These are phyloP conservation scores for Ferrisia virgata DNA, from an alignment of 2,888 invertebrate genomes.

Conservation along the genomic window DNA sequence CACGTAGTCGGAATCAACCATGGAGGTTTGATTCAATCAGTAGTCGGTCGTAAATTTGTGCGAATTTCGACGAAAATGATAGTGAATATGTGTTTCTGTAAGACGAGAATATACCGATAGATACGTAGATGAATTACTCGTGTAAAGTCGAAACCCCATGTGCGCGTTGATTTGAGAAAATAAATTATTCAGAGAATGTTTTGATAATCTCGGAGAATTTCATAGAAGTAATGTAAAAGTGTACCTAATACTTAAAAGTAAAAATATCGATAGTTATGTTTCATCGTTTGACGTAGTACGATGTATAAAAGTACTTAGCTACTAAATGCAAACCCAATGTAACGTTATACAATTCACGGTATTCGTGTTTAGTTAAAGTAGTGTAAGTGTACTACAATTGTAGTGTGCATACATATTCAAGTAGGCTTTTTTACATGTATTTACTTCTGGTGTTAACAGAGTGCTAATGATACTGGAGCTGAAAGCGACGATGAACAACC, in stretches of 20 bases:
- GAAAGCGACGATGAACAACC: slow-evolving; percentile 45
- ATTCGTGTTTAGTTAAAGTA: not conserved
- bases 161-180: not conserved
- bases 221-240: not conserved
- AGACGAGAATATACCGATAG: no score
- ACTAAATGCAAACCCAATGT: not conserved
- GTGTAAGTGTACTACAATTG: not conserved
- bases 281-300: not conserved
- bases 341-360: not conserved
- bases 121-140: no score
- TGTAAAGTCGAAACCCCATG: not conserved
- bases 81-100: no score
- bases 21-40: not conserved
- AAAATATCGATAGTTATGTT: not conserved
- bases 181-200: not conserved
- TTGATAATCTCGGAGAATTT: not conserved
- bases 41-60: not conserved
- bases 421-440: not conserved
- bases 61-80: not conserved
- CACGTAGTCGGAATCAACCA: no score
- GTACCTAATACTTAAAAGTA: not conserved
- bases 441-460: slow-evolving; percentile 21
- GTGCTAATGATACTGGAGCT: slow-evolving; percentile 35
- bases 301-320: not conserved
- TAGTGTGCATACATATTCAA: no score